A percentile compares a stretch with the other conserved stretches of the same genome.
Evolutionary conservation across 2,888 invertebrate genomes (phyloP).

Genomic region (Dryocosmus kuriphilus): DNA sequence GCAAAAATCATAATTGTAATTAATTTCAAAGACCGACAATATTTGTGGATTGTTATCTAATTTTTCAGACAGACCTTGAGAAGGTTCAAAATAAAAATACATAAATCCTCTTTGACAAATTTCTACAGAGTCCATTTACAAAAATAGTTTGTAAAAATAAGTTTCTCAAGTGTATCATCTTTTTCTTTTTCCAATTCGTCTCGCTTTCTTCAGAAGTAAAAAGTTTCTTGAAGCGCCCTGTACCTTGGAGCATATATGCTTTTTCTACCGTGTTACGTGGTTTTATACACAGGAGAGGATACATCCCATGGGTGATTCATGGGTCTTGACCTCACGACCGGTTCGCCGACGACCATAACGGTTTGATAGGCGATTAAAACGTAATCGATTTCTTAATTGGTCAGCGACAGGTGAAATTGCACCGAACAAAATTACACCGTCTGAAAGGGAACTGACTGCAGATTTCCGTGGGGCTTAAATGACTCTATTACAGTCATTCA

Average conservation of each 20-base stretch:
- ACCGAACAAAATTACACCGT: conserved; percentile 24
- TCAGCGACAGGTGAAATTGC: conserved; percentile 53
- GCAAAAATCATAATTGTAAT: too few relatives aligned
- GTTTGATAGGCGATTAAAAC: conserved; percentile 59
- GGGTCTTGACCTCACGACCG: conserved; percentile 52
- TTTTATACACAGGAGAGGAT: not conserved
- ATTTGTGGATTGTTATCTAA: not conserved
- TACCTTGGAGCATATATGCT: not conserved
- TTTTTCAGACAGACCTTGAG: not conserved
- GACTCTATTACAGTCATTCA: conserved; percentile 29
- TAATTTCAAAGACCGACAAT: not conserved
- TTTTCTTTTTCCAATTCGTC: not conserved
- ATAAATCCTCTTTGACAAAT: not conserved
- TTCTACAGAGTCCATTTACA: not conserved
- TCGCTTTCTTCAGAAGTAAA: not conserved
- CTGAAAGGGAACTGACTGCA: conserved; percentile 15
- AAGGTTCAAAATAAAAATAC: not conserved
- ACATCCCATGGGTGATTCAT: conserved; percentile 32
- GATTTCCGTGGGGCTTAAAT: conserved; percentile 7
- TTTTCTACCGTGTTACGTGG: conserved; percentile 39
- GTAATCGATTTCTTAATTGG: conserved; percentile 61
- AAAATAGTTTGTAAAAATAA: conserved; percentile 16
- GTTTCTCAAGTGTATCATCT: not conserved
- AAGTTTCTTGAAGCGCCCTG: not conserved
- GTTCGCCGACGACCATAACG: conserved; percentile 52